These are phyloP conservation scores for Brenthis daphne DNA, from an alignment of 2,888 invertebrate species.

Conservation along the genomic window DNA sequence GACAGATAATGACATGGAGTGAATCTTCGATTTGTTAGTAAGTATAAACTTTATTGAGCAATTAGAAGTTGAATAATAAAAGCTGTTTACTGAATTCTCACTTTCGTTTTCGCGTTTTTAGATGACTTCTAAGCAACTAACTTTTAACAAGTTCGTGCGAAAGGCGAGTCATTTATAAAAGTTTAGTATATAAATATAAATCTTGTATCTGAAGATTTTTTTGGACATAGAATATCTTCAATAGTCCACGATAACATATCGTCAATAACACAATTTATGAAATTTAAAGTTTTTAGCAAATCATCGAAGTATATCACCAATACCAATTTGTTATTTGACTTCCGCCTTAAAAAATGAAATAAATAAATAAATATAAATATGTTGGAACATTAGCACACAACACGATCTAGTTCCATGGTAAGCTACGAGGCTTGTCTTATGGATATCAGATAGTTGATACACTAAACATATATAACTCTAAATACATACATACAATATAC, in stretches of 20 bases:
- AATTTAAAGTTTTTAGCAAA: too few relatives aligned
- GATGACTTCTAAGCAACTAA: slow-evolving; percentile 31
- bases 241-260: neutral
- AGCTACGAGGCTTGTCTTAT: too few relatives aligned
- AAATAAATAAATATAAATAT: neutral
- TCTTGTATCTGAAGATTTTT: slow-evolving; percentile 6
- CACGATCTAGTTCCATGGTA: too few relatives aligned
- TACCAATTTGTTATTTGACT: too few relatives aligned
- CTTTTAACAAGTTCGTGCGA: slow-evolving; percentile 39
- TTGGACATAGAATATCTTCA: neutral
- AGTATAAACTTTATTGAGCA: slow-evolving; percentile 12
- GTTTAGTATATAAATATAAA: slow-evolving; percentile 9
- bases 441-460: too few relatives aligned
- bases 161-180: slow-evolving; percentile 33
- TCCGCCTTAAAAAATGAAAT: too few relatives aligned
- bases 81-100: slow-evolving; percentile 9
- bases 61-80: slow-evolving; percentile 17
- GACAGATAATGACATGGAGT: slow-evolving; percentile 3
- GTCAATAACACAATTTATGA: too few relatives aligned
- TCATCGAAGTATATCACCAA: too few relatives aligned
- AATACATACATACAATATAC: too few relatives aligned
- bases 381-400: too few relatives aligned
- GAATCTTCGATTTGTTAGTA: slow-evolving; percentile 1
- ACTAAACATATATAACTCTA: too few relatives aligned
- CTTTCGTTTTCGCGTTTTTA: slow-evolving; percentile 21